These are phyloP conservation scores for Oxyruncus cristatus DNA, from an alignment of 2,113 vertebrate species.

Conservation along the genomic window DNA sequence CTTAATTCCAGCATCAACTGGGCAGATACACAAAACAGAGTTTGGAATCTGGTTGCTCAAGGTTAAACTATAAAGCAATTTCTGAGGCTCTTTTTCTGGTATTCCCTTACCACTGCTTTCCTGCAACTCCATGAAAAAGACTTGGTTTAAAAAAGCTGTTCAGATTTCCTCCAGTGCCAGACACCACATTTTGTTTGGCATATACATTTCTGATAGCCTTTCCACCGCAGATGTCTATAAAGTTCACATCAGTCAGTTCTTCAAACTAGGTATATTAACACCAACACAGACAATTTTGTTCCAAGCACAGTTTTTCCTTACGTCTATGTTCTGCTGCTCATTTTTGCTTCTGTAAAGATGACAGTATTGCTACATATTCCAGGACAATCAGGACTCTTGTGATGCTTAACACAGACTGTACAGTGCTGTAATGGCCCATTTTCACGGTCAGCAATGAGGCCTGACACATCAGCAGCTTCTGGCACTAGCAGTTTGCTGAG, in stretches of 20 bases:
- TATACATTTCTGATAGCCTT: not conserved
- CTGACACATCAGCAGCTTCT: conserved; percentile 44
- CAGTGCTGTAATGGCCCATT: conserved; percentile 17
- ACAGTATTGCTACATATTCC: conserved; percentile 15
- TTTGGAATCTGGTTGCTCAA: not conserved
- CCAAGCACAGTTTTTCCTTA: conserved; percentile 20
- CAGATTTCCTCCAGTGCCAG: not conserved
- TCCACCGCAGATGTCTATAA: not conserved
- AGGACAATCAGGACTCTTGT: conserved; percentile 37
- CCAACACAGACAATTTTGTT: not conserved
- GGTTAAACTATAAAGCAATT: not conserved
- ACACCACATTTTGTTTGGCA: not conserved
- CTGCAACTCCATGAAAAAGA: not conserved
- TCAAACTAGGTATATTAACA: conserved; percentile 3
- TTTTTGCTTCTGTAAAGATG: conserved; percentile 42
- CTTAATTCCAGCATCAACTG: not conserved
- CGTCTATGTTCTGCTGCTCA: conserved; percentile 14
- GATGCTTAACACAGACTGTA: conserved; percentile 27
- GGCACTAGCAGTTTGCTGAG: not conserved
- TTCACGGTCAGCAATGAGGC: conserved; percentile 20
- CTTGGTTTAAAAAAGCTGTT: not conserved
- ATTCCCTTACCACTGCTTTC: accelerated
- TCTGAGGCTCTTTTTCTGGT: not conserved
- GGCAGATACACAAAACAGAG: not conserved
- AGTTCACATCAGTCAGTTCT: conserved; percentile 5